Base-by-base conservation (phyloP, 2,797 vertebrate genomes). In the Pseudomugil tenellus region DNA sequence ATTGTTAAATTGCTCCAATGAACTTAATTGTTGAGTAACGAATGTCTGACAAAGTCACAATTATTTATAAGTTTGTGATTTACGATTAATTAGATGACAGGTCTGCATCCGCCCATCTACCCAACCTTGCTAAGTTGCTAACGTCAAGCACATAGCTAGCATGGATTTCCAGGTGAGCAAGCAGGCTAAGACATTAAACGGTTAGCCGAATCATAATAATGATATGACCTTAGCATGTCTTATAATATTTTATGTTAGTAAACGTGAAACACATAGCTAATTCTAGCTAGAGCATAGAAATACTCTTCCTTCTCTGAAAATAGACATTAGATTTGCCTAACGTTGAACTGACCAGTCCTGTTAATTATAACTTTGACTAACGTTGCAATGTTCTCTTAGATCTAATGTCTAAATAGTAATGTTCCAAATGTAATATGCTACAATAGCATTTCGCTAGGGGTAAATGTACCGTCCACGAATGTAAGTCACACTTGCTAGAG, bases 51-150 rank as follows among this genome's bases (percentile, higher is more conserved):
- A 13, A 8, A 10, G 8, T 4, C 37, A 39, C 8, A 31, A 26
- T 25, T 28, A 3, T 26, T 3, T 0, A 3, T 12, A 14, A 72
- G 61, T 49, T 2, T 0, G 39, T 3, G 6, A 25, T 28, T 77
- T 52, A 10, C 31, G 21, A 17, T 48, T 14, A 58, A 41, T 34
- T 34, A 17, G 23, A 12, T n/a, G 54, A 10, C 34, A 23, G 52
- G 31, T 72, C 31, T 56, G 74, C 58, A 59, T 71, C 76, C 78
- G 69, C 64, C 72, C 63, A 53, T 62, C 59, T 78, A 77, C 84
- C 89, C 84, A 88, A 89, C 85, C 88, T 90, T 80, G 83, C 70
- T 89, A 79, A 83, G 81, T 0, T 16, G 82, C 78, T 84, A 88
- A 60, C 73, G 73, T 70, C 72, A 77, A 58, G 67, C 70, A 58